Evolutionary conservation across 2,888 invertebrate genomes (phyloP), one percentile per base, ranked within the genome.

Genomic region (Alviniconcha strummeri): DNA sequence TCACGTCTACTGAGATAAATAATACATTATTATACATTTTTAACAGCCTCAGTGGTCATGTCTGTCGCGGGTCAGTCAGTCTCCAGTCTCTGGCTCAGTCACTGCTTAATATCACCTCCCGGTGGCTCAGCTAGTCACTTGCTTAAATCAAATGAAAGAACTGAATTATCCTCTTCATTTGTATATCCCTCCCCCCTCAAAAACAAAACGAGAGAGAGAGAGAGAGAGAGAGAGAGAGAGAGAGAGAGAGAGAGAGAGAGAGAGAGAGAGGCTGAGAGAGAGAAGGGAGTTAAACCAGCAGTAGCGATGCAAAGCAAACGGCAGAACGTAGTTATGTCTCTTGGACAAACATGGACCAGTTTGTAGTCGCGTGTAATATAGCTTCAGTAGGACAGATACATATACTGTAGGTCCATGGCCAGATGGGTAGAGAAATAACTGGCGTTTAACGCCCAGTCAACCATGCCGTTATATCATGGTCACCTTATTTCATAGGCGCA

Each of bases 211-310:
- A 55, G 19, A 75, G 75, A 75, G 75, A 75, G 75, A 75, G 75
- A 36, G 64, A 60, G 60, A 67, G 56, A 17, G 67, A 71, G 71
- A 67, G 56, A 56, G 80, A 80, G 71, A 69, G 71, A 71, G 80
- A 80, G 36, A 67, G 80, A 52, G 64, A 36, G 52, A 54, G 52
- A n/a, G 69, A 36, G 19, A 19, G 60, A n/a, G 54, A 60, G 69
- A 60, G 54, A 54, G 67, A 60, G 54, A 60, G n/a, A 36, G 54
- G 17, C 8, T 9, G 67, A 80, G 80, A 80, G 36, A 67, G 67
- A 67, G 56, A 67, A 11, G 54, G 8, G 17, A 60, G 54, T 36
- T 9, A 72, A 72, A 1, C n/a, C 17, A 72, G 13, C 36, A n/a
- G n/a, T 7, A 69, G 69, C 9, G 13, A 52, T 11, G 36, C 19